Conservation (phyloP, 2,888 invertebrate species). For the Andrena dorsata region DNA sequence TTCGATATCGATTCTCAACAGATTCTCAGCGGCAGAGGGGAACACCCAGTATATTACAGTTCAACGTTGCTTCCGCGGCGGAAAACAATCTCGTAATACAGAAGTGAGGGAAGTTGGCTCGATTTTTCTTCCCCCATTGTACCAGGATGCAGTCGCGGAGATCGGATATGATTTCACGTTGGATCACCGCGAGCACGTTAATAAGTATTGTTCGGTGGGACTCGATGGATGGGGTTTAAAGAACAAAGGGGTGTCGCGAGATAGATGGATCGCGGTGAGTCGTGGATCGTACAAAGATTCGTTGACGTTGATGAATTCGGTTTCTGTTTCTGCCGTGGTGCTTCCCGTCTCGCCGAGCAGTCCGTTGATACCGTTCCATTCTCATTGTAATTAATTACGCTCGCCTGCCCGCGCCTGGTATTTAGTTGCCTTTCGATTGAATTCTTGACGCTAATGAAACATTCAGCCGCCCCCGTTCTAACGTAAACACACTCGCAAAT, state of each 20-base stretch:
- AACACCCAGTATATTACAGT: conserved; percentile 1
- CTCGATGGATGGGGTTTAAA: conserved; percentile 11
- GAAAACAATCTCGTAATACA: conserved; percentile 34
- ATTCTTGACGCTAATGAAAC: background rate
- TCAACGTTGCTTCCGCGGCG: conserved; percentile 6
- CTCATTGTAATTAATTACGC: conserved; percentile 32
- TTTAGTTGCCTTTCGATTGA: background rate
- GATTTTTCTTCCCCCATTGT: conserved; percentile 1
- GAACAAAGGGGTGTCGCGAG: conserved; percentile 21
- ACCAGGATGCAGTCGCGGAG: background rate
- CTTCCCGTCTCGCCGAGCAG: conserved; percentile 1
- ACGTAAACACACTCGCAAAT: too few species aligned
- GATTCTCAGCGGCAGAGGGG: background rate
- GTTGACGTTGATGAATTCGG: conserved; percentile 39
- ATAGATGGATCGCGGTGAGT: conserved; percentile 31
- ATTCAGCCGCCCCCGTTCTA: too few species aligned
- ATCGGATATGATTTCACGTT: conserved; percentile 2
- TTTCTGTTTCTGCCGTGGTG: background rate
- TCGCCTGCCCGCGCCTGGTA: background rate
- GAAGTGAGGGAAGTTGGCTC: conserved; percentile 12
- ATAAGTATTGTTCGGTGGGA: conserved; percentile 19
- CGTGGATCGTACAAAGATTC: conserved; percentile 28
- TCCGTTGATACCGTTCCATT: conserved; percentile 10
- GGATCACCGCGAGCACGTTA: background rate
- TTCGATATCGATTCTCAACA: background rate